Conservation (phyloP, 2,888 invertebrate species). For the Rhopalosiphum nymphaeae region DNA sequence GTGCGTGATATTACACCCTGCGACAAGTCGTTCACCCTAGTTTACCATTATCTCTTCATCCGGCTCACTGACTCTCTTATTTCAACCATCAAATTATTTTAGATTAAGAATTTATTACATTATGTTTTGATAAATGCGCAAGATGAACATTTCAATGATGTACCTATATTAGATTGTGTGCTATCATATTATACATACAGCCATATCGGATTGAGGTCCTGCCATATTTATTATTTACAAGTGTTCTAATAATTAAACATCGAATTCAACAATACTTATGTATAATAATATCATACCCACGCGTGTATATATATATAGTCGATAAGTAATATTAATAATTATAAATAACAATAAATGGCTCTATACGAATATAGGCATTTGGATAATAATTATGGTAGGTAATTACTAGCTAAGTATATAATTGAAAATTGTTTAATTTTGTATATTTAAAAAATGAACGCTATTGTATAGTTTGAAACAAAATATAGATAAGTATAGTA, state of each 20-base stretch:
- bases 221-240: background rate
- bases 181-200: background rate
- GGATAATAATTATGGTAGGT: background rate
- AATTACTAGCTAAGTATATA: background rate
- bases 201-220: background rate
- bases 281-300: background rate
- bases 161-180: background rate
- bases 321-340: background rate
- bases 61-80: conserved; percentile 55
- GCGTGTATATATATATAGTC: background rate
- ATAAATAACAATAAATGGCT: background rate
- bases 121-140: conserved; percentile 27
- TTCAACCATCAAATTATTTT: conserved; percentile 53
- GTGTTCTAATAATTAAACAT: background rate
- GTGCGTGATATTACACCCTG: background rate
- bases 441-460: background rate
- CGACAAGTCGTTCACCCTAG: conserved; percentile 27
- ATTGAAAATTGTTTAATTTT: background rate
- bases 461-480: background rate
- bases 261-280: background rate
- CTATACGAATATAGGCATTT: background rate
- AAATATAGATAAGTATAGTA: background rate
- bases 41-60: conserved; percentile 52
- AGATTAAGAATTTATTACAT: conserved; percentile 46
- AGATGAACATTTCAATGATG: background rate